Conservation (phyloP, 2,888 invertebrate genomes). For the Scrobipalpa costella region DNA sequence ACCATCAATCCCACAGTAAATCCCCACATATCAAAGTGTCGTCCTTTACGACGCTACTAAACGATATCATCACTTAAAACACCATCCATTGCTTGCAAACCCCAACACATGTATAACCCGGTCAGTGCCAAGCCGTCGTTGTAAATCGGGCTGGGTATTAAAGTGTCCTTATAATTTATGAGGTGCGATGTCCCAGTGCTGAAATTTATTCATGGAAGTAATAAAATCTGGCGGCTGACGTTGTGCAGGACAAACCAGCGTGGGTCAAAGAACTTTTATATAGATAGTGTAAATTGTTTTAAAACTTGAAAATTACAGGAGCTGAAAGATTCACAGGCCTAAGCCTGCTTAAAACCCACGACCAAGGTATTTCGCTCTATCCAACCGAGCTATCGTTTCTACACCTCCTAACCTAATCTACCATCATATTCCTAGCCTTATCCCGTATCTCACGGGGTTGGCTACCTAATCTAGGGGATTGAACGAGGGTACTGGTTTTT, state of each 20-base stretch:
- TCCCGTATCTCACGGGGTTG: too few species aligned
- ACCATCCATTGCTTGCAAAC: conserved; percentile 41
- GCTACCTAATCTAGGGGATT: too few species aligned
- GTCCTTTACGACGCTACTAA: conserved; percentile 21
- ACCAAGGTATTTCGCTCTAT: too few species aligned
- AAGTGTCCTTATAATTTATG: conserved; percentile 69
- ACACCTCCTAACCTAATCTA: too few species aligned
- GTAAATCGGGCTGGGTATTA: conserved; percentile 58
- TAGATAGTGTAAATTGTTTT: too few species aligned
- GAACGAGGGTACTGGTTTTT: too few species aligned
- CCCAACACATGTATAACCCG: conserved; percentile 43
- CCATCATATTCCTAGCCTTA: too few species aligned
- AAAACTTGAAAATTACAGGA: too few species aligned
- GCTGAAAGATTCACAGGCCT: too few species aligned
- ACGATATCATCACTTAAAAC: conserved; percentile 39
- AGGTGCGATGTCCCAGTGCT: conserved; percentile 55
- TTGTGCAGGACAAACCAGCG: conserved; percentile 47
- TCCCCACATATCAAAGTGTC: conserved; percentile 13
- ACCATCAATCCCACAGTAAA: conserved; percentile 25
- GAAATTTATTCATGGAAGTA: conserved; percentile 76
- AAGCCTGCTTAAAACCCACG: too few species aligned
- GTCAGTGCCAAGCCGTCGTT: conserved; percentile 48
- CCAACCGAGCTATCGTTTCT: too few species aligned
- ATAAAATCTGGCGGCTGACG: conserved; percentile 71
- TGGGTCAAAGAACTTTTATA: neutral